Evolutionary conservation across 2,113 vertebrate genomes (phyloP), one percentile per base, ranked within the genome.

Genomic region (Falcunculus frontatus): DNA sequence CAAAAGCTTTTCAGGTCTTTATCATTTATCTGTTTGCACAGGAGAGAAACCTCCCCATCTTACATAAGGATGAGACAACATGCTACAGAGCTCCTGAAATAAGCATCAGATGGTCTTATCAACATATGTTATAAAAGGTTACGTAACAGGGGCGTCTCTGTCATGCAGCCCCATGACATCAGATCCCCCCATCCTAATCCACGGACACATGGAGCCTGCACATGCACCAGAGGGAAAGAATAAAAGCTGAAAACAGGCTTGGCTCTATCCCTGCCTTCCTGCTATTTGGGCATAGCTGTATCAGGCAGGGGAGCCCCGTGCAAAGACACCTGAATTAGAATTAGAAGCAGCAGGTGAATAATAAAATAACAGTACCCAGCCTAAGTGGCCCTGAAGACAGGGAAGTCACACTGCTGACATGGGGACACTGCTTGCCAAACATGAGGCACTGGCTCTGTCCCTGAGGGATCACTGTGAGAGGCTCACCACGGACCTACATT

Each of bases 131-230:
- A 23, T 4, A 41, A 1, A 60, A 63, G 72, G 55, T 90, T 91
- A 91, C 1, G 1, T 84, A 94, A 96, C 42, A 47, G 55, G 65
- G 62, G 39, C 39, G 53, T 26, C 55, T 69, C 78, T 86, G 79
- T 46, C 79, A 10, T 29, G 67, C 86, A 86, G 83, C 35, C 81
- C 75, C 78, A 59, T 47, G 82, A 90, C 84, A 97, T 62, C 75
- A 87, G 91, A 82, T 89, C 89, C 88, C 42, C 79, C 64, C 67
- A 44, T 52, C 76, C 83, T 96, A 94, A 96, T 95, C 95, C 91
- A 52, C 4, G 2, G 76, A 81, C 88, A 96, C 92, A 93, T 86
- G 93, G 86, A 92, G 53, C 46, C 62, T 60, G 64, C 86, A 93
- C 83, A 94, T 74, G 91, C 80, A 72, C 13, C 84, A 64, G 26